A percentile compares a stretch with the other conserved stretches of the same genome.
phyloP scores from a whole-genome alignment of 2,797 vertebrate genomes.

The Propithecus deckenii region DNA sequence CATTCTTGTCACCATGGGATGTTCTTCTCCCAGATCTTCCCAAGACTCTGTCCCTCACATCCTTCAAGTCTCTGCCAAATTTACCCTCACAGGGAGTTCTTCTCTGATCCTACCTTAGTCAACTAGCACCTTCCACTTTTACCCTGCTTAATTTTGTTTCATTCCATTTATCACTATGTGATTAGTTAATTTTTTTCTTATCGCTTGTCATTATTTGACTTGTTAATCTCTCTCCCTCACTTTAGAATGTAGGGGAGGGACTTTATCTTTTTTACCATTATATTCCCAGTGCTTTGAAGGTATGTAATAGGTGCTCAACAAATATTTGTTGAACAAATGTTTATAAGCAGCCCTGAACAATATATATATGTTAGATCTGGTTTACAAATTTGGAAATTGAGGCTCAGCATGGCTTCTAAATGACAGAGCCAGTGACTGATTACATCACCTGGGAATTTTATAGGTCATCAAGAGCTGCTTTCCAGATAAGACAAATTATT shows the following conservation, averaged over 20 bases:
- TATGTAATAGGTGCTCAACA: background rate
- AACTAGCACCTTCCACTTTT: background rate
- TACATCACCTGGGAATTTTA: background rate
- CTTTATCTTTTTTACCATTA: background rate
- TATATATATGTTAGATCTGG: background rate
- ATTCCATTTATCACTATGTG: background rate
- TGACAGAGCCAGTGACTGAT: background rate
- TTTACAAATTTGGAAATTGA: background rate
- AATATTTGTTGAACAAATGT: background rate
- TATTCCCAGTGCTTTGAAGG: background rate
- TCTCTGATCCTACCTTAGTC: background rate
- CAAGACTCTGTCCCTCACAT: background rate
- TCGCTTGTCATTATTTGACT: background rate
- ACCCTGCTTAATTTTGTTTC: background rate
- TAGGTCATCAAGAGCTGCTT: background rate
- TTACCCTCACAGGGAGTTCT: background rate
- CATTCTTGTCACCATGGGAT: background rate
- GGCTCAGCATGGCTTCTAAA: background rate
- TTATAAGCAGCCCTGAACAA: background rate
- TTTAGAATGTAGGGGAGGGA: background rate
- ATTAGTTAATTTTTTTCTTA: background rate
- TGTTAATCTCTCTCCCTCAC: background rate
- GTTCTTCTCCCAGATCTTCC: background rate
- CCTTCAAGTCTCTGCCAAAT: background rate
- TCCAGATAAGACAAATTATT: background rate